phyloP scores from a whole-genome alignment of 2,113 vertebrate genomes.

The Sander vitreus region DNA sequence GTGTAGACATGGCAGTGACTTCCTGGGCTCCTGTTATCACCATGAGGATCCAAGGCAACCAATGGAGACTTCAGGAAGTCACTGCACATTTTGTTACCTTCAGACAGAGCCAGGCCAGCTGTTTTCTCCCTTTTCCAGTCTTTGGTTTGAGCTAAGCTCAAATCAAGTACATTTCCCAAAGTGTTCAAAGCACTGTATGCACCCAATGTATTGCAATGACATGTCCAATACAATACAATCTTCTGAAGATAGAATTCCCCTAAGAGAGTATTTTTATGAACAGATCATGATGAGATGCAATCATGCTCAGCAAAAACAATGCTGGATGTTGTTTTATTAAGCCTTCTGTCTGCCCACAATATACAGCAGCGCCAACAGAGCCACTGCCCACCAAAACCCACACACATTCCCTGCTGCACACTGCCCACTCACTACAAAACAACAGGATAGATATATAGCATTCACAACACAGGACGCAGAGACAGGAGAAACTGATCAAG shows the following conservation, averaged over 20 bases:
- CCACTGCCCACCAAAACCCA: conserved; percentile 61
- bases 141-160: not conserved
- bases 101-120: not conserved
- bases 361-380: conserved; percentile 43
- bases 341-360: conserved; percentile 51
- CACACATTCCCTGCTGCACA: conserved; percentile 58
- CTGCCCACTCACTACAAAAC: conserved; percentile 69
- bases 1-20: not conserved
- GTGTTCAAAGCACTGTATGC: not conserved
- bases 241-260: conserved; percentile 4
- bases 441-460: conserved; percentile 45
- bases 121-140: not conserved
- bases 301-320: conserved; percentile 30
- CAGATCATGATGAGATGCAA: conserved; percentile 24
- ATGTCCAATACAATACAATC: conserved; percentile 10
- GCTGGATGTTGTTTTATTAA: conserved; percentile 51
- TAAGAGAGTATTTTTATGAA: conserved; percentile 10
- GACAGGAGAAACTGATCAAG: conserved; percentile 2
- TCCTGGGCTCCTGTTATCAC: not conserved
- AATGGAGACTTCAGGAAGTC: too few relatives aligned
- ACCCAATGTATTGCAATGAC: not conserved
- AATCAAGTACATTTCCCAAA: not conserved
- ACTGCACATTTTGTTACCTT: not conserved
- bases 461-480: conserved; percentile 36
- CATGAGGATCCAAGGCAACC: not conserved